These are phyloP conservation scores for Meteorus sp. DNA, from an alignment of 1,140 invertebrate genomes.

Conservation along the genomic window DNA sequence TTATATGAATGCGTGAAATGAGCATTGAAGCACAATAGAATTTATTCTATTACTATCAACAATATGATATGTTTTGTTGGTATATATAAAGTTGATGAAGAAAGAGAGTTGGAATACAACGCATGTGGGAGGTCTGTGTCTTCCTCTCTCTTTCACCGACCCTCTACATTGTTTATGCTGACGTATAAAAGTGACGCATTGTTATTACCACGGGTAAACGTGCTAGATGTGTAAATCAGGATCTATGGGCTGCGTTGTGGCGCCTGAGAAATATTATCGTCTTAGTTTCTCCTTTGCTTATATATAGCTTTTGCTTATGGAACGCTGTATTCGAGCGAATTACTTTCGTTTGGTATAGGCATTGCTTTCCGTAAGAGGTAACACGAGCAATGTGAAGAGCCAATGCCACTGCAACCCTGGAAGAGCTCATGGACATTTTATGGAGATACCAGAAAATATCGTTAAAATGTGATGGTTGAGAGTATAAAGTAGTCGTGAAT, in stretches of 20 bases:
- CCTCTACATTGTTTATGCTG: slow-evolving; percentile 47
- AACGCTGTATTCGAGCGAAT: too few species aligned
- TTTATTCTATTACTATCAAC: too few species aligned
- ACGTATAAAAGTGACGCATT: slow-evolving; percentile 50
- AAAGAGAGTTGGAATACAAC: slow-evolving; percentile 30
- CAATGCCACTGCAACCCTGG: slow-evolving; percentile 39
- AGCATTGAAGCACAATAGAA: too few species aligned
- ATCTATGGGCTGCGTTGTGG: slow-evolving; percentile 41
- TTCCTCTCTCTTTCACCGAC: too few species aligned
- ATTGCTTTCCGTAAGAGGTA: slow-evolving; percentile 36
- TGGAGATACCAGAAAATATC: too few species aligned
- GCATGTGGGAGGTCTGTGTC: slow-evolving; percentile 44
- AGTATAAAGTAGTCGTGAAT: too few species aligned
- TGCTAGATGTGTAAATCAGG: slow-evolving; percentile 51
- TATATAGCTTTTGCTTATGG: slow-evolving; percentile 13
- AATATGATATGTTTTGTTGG: too few species aligned
- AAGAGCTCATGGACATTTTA: slow-evolving; percentile 37
- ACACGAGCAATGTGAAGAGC: slow-evolving; percentile 38
- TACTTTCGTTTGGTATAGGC: too few species aligned
- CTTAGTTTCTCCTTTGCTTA: slow-evolving; percentile 37
- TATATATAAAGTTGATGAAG: slow-evolving; percentile 21
- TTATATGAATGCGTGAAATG: too few species aligned
- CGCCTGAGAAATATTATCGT: slow-evolving; percentile 46
- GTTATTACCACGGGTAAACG: slow-evolving; percentile 44
- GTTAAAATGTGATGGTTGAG: too few species aligned